A percentile compares a stretch with the other conserved stretches of the same genome.
phyloP scores from a whole-genome alignment of 2,113 vertebrate species.

The Haemorhous mexicanus region DNA sequence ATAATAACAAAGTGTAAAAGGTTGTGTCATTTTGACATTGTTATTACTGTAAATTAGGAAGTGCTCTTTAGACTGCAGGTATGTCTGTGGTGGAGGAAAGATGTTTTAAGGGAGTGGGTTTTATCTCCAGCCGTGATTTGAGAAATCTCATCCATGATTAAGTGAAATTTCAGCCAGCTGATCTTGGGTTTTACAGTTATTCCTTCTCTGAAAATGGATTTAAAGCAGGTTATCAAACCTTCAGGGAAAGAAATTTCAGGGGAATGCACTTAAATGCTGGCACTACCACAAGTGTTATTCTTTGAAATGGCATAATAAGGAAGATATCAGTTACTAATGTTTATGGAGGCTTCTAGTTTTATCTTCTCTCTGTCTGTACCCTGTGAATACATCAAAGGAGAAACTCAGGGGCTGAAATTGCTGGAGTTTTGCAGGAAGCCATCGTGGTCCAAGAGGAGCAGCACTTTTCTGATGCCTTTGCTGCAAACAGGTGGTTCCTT shows the following conservation, averaged over 20 bases:
- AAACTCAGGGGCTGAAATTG: neutral
- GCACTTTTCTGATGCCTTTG: neutral
- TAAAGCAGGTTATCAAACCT: neutral
- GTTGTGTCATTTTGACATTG: neutral
- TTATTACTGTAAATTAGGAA: neutral
- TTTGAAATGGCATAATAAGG: neutral
- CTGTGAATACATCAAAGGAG: neutral
- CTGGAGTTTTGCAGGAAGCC: neutral
- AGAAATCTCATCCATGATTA: neutral
- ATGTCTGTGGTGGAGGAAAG: neutral
- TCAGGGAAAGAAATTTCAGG: neutral
- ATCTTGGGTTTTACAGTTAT: neutral
- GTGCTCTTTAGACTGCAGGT: neutral
- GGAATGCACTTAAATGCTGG: neutral
- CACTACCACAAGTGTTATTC: neutral
- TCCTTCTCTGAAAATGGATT: neutral
- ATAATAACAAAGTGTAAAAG: neutral
- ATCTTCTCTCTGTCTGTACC: neutral
- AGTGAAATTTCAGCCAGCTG: neutral
- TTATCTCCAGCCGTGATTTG: neutral
- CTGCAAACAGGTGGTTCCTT: neutral
- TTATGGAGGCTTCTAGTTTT: neutral
- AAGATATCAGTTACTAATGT: neutral
- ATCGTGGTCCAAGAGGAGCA: rapidly evolving
- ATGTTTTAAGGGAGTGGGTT: neutral